Evolutionary conservation across 1,140 invertebrate genomes (phyloP).

Genomic region (Philopotamus ludificatus): DNA sequence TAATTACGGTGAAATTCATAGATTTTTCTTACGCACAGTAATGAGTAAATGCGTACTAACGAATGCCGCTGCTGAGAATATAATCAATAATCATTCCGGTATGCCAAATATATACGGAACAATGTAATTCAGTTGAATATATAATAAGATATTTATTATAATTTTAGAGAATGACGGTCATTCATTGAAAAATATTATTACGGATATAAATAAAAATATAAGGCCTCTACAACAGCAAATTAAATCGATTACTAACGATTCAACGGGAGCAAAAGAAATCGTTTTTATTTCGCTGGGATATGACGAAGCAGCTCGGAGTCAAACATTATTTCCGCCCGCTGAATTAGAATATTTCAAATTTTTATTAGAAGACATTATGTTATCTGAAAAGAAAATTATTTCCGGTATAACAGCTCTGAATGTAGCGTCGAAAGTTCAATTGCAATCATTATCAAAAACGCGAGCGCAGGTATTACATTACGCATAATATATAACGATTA

Average conservation of each 20-base stretch:
- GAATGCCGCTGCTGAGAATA: background rate
- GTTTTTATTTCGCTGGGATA: background rate
- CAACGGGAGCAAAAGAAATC: background rate
- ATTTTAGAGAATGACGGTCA: too few relatives aligned
- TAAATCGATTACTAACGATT: slow-evolving; percentile 8
- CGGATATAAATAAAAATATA: background rate
- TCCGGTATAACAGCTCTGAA: slow-evolving; percentile 8
- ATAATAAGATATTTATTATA: too few relatives aligned
- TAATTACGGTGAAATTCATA: background rate
- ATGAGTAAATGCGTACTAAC: background rate
- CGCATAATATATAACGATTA: background rate
- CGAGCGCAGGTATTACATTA: slow-evolving; percentile 4
- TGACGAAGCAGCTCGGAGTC: slow-evolving; percentile 2
- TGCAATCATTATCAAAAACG: background rate
- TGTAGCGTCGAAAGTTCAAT: background rate
- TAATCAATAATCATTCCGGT: background rate
- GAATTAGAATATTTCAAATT: slow-evolving; percentile 16
- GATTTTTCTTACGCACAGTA: background rate
- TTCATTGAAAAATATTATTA: background rate
- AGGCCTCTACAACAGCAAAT: background rate
- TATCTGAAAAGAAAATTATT: background rate
- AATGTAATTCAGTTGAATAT: too few relatives aligned
- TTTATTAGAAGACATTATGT: slow-evolving; percentile 5
- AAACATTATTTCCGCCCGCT: background rate
- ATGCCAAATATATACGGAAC: too few relatives aligned